Evolutionary conservation across 2,113 vertebrate genomes (phyloP).

Genomic region (Taurulus bubalis): DNA sequence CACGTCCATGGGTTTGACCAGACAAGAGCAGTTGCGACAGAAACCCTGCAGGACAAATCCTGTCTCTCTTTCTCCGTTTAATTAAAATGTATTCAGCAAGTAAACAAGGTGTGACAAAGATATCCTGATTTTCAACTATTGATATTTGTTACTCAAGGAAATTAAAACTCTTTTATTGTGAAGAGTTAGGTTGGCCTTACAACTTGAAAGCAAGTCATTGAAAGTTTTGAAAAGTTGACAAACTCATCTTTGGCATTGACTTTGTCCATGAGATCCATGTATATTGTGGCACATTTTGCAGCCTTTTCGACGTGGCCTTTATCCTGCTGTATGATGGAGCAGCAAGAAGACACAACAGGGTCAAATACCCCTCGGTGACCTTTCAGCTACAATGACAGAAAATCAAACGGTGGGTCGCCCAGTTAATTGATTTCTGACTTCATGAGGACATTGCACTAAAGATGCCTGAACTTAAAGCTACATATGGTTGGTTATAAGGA

Average conservation of each 20-base stretch:
- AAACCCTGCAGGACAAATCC: slow-evolving; percentile 23
- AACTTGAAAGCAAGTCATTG: not conserved
- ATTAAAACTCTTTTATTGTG: not conserved
- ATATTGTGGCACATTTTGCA: not conserved
- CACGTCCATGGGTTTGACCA: slow-evolving; percentile 64
- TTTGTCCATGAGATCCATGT: not conserved
- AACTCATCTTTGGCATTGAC: not conserved
- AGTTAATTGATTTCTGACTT: not conserved
- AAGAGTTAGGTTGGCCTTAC: not conserved
- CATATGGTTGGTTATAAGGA: too few species aligned
- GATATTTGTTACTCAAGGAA: not conserved
- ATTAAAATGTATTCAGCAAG: not conserved
- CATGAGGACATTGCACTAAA: not conserved
- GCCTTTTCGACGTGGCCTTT: not conserved
- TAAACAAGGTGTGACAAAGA: not conserved
- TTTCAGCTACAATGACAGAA: not conserved
- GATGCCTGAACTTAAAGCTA: not conserved
- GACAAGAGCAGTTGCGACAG: slow-evolving; percentile 43
- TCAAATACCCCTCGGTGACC: not conserved
- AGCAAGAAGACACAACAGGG: not conserved
- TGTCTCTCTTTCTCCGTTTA: slow-evolving; percentile 6
- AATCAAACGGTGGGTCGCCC: not conserved
- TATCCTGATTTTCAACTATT: not conserved
- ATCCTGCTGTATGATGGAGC: not conserved
- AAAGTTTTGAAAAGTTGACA: not conserved